These are phyloP conservation scores for Chiropotes sagulatus DNA, from an alignment of 2,797 vertebrate genomes.

Conservation along the genomic window DNA sequence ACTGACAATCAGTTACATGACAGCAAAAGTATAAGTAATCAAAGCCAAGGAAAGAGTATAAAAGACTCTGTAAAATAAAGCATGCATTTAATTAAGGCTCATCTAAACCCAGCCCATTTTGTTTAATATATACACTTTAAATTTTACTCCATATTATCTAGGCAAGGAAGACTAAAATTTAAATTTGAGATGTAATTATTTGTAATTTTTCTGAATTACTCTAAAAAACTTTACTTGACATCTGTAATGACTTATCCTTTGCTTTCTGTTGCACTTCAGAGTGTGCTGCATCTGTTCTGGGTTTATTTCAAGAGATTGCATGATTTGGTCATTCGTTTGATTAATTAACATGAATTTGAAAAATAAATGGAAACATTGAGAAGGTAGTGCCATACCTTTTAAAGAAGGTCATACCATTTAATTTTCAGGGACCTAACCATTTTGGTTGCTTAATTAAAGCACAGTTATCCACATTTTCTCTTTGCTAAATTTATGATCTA, in stretches of 20 bases:
- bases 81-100: background rate
- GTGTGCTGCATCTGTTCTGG: background rate
- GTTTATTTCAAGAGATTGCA: background rate
- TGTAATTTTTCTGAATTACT: background rate
- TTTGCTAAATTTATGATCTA: background rate
- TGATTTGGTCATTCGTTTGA: background rate
- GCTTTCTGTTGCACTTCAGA: background rate
- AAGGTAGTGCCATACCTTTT: background rate
- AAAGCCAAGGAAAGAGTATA: background rate
- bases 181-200: background rate
- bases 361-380: conserved; percentile 6
- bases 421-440: background rate
- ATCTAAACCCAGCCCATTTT: background rate
- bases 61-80: background rate
- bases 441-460: background rate
- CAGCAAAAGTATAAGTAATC: background rate
- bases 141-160: background rate
- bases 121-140: background rate
- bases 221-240: background rate
- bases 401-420: background rate
- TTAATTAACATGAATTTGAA: background rate
- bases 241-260: background rate
- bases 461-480: background rate
- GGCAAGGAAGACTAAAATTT: background rate
- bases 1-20: background rate